phyloP scores from a whole-genome alignment of 2,888 invertebrate species.

The Drosophila infuscata region DNA sequence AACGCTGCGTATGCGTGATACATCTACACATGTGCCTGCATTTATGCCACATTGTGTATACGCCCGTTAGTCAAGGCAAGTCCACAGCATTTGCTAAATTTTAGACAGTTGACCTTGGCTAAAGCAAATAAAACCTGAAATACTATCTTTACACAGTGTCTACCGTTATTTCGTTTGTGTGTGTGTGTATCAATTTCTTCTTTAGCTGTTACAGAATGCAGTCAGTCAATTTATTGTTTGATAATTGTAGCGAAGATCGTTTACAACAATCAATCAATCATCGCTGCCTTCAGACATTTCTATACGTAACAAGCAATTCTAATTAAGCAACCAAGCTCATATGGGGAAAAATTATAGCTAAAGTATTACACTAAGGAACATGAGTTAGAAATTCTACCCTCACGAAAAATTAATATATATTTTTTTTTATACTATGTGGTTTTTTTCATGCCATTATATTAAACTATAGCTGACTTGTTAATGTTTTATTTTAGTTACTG shows the following conservation, averaged over 20 bases:
- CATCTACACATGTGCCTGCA: not conserved
- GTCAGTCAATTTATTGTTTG: conserved; percentile 28
- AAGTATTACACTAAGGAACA: conserved; percentile 31
- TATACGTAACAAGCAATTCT: conserved; percentile 56
- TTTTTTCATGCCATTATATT: not conserved
- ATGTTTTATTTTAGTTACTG: not conserved
- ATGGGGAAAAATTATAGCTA: conserved; percentile 18
- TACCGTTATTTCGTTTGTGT: conserved; percentile 9
- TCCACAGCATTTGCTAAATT: conserved; percentile 38
- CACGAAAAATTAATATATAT: not conserved
- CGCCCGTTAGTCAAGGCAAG: conserved; percentile 62
- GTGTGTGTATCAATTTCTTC: conserved; percentile 12
- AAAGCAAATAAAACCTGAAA: conserved; percentile 10
- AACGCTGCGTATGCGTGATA: conserved; percentile 71
- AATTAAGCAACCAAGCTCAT: conserved; percentile 31
- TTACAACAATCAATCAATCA: conserved; percentile 45
- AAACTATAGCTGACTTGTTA: not conserved
- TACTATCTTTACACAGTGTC: conserved; percentile 7
- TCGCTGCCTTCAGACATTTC: conserved; percentile 32
- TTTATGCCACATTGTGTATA: conserved; percentile 55
- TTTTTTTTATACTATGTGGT: not conserved
- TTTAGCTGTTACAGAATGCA: conserved; percentile 20
- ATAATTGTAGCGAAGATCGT: conserved; percentile 40
- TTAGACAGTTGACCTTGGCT: conserved; percentile 47
- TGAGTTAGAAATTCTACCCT: not conserved